Base-by-base conservation (phyloP, 1,140 invertebrate genomes). In the Apis dorsata region DNA sequence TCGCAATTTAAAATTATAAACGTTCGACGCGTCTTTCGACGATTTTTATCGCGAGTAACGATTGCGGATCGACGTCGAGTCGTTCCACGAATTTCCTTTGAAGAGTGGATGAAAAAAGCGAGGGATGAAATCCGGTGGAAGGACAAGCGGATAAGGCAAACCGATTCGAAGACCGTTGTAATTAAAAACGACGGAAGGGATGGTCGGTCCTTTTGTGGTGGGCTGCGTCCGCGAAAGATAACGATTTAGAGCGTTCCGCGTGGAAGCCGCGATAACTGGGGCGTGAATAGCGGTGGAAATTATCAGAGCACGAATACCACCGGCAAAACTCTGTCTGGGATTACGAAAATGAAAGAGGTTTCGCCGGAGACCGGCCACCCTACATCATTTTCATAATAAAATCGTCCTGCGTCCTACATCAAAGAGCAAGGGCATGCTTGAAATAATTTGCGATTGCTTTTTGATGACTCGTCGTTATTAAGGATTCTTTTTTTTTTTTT, bases 301-400 rank as follows among this genome's bases (percentile, higher is more conserved):
- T 76, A 75, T 81, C 80, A 81, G 80, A 81, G 80, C 65, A 81
- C 72, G 55, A 81, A 81, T 76, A 76, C 44, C 44, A 51, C 44
- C 21, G 57, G 71, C 53, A 68, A 81, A 76, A 44, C 34, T 49
- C 72, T 75, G 72, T 12, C 72, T 63, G 79, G 17, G 62, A 75
- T 81, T 68, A 51, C 49, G 51, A 57, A 81, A 75, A 75, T 59
- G 71, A 75, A 75, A 75, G 72, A 75, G 60, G 13, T 17, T n/a
- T 51, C 70, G 34, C 66, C 24, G 8, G n/a, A 21, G 28, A 55
- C 51, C 10, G 9, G 63, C 21, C 4, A 15, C 44, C 9, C 44
- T 2, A 19, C 62, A 10, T 79, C 55, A 21, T 76, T 59, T 59
- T 60, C 72, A 63, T 74, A 76, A 76, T 69, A 76, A 81, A 76